phyloP scores from a whole-genome alignment of 2,888 invertebrate genomes.

The Nemapogon koenigi region DNA sequence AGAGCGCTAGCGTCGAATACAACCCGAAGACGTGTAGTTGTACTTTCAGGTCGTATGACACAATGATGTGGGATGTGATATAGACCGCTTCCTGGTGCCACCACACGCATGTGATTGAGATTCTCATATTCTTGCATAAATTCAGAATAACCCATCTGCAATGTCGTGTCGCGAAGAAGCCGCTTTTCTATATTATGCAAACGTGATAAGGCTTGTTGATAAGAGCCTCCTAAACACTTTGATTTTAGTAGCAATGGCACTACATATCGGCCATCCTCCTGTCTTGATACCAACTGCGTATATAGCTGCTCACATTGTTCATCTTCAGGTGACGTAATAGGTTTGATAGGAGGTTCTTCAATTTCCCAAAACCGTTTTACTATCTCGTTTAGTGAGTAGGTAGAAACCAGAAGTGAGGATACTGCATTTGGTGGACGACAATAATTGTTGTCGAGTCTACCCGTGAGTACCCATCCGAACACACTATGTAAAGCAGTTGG shows the following conservation, averaged over 20 bases:
- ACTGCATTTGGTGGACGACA: not conserved
- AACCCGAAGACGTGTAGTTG: conserved; percentile 10
- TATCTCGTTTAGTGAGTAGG: not conserved
- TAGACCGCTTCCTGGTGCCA: not conserved
- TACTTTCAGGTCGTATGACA: conserved; percentile 7
- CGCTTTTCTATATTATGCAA: conserved; percentile 3
- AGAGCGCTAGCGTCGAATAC: conserved; percentile 11
- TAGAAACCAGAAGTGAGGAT: conserved; percentile 1
- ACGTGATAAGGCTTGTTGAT: not conserved
- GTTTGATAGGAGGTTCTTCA: conserved; percentile 10
- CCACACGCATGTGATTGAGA: conserved; percentile 11
- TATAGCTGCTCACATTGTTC: conserved; percentile 8
- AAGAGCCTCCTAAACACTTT: conserved; percentile 1
- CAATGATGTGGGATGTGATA: conserved; percentile 12
- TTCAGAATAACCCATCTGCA: conserved; percentile 2
- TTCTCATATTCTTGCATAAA: conserved; percentile 11
- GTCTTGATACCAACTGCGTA: not conserved
- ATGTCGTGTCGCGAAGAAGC: not conserved
- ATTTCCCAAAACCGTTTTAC: too few relatives aligned
- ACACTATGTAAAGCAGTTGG: conserved; percentile 10
- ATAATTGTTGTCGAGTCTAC: not conserved
- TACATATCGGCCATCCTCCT: conserved; percentile 10
- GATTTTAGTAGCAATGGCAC: conserved; percentile 11
- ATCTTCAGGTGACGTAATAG: conserved; percentile 5
- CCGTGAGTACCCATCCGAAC: conserved; percentile 12